These are phyloP conservation scores for Paracanthobrama guichenoti DNA, from an alignment of 2,113 vertebrate genomes.

Conservation along the genomic window DNA sequence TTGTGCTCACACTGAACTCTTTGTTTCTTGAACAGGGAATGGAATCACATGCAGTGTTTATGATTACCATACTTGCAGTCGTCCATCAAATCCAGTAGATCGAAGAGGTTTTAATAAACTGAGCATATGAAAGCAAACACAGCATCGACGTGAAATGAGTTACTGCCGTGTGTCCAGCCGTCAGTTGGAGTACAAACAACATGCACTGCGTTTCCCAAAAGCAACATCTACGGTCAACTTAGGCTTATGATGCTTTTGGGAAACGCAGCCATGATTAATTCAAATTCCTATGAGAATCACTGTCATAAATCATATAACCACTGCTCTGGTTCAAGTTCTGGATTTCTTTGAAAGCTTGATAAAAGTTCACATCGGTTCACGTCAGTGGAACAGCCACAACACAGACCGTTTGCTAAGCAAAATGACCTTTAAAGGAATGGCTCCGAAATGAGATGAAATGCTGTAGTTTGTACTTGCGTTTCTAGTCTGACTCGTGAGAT, in stretches of 20 bases:
- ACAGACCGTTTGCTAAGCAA: not conserved
- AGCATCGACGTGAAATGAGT: not conserved
- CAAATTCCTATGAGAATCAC: not conserved
- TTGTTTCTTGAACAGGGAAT: not conserved
- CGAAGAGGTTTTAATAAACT: not conserved
- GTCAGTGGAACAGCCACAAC: not conserved
- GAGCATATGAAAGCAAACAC: not conserved
- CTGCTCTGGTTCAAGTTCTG: not conserved
- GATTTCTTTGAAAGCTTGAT: not conserved
- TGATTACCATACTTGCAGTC: not conserved
- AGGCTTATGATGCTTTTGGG: too few relatives aligned
- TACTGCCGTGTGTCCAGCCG: not conserved
- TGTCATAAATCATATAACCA: not conserved
- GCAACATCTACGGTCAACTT: too few relatives aligned
- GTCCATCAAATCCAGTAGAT: not conserved
- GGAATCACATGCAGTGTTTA: not conserved
- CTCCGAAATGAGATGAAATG: not conserved
- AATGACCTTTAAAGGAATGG: constrained; percentile 6
- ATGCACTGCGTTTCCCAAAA: too few relatives aligned
- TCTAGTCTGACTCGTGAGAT: not conserved
- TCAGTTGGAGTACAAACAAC: not conserved
- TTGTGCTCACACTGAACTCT: constrained; percentile 4
- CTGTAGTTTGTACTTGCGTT: not conserved
- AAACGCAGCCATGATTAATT: too few relatives aligned
- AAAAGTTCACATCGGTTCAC: not conserved